Evolutionary conservation across 1,140 invertebrate genomes (phyloP).

Genomic region (Tetraneura akinire): DNA sequence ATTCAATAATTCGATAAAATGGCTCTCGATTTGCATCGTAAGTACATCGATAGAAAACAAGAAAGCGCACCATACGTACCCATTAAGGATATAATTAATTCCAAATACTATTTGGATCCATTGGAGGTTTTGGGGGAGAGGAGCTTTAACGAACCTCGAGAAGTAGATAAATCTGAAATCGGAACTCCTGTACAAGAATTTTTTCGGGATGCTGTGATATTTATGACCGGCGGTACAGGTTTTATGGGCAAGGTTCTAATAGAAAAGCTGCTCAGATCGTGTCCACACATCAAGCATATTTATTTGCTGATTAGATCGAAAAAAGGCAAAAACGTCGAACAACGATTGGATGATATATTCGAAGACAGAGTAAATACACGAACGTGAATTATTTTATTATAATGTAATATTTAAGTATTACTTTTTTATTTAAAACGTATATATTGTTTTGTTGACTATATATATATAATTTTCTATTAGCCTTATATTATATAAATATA

Average conservation of each 20-base stretch:
- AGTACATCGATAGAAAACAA: constrained; percentile 40
- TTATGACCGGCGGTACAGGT: constrained; percentile 64
- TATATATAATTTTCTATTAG: too few relatives aligned
- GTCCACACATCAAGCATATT: constrained; percentile 70
- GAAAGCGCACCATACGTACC: constrained; percentile 17
- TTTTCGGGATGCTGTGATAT: constrained; percentile 62
- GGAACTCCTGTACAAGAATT: constrained; percentile 59
- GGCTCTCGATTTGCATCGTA: constrained; percentile 53
- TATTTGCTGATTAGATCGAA: constrained; percentile 76
- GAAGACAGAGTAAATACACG: constrained; percentile 67
- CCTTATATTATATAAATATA: too few relatives aligned
- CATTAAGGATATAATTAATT: constrained; percentile 52
- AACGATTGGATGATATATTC: constrained; percentile 67
- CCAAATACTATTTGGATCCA: constrained; percentile 53
- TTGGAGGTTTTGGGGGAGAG: constrained; percentile 52
- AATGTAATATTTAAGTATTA: too few relatives aligned
- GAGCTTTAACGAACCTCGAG: constrained; percentile 51
- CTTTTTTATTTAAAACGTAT: too few relatives aligned
- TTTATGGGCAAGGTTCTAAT: constrained; percentile 85
- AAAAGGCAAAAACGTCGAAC: constrained; percentile 66
- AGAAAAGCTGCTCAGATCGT: constrained; percentile 79
- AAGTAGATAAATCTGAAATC: constrained; percentile 35
- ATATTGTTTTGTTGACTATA: too few relatives aligned
- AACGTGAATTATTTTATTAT: too few relatives aligned
- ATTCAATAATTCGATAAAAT: not conserved